These are phyloP conservation scores for Meteorus colon DNA, from an alignment of 2,888 invertebrate species.

Conservation along the genomic window DNA sequence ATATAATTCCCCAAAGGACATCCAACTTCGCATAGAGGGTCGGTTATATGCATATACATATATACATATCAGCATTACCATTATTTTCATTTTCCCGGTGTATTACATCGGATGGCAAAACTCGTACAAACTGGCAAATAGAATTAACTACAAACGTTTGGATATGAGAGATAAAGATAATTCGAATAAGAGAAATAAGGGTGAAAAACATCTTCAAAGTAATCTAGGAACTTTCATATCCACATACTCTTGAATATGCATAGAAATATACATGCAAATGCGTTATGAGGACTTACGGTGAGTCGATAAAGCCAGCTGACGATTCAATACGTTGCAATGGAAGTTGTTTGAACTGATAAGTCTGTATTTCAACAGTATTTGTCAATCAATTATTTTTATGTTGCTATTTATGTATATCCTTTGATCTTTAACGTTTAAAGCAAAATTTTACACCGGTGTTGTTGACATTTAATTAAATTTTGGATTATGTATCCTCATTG, in stretches of 20 bases:
- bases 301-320: not conserved
- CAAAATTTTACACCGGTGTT: no score
- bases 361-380: not conserved
- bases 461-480: no score
- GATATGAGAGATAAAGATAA: not conserved
- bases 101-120: conserved; percentile 3
- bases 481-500: no score
- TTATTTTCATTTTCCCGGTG: conserved; percentile 2
- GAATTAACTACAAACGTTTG: not conserved
- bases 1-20: conserved; percentile 4
- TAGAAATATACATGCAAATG: not conserved
- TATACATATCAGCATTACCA: not conserved
- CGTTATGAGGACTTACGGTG: not conserved
- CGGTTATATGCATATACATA: not conserved
- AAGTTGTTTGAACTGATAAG: not conserved
- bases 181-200: not conserved
- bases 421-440: not conserved
- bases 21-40: not conserved
- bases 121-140: conserved; percentile 2
- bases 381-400: not conserved
- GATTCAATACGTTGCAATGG: not conserved
- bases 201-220: not conserved
- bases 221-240: not conserved
- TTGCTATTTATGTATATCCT: not conserved
- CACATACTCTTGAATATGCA: not conserved